Evolutionary conservation across 2,888 invertebrate genomes (phyloP).

Genomic region (Drosophila yooni): DNA sequence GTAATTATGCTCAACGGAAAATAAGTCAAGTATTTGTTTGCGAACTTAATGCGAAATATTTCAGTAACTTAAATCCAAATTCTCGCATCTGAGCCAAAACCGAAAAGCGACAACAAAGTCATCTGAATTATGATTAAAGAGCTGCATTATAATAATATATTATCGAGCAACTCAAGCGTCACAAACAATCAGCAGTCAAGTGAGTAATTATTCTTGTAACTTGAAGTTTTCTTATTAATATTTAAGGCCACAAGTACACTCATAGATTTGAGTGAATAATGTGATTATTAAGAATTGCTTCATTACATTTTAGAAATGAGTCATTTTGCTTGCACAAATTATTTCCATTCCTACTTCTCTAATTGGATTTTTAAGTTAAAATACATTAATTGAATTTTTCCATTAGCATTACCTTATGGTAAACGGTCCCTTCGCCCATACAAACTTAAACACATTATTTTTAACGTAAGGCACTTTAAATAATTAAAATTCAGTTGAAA

Average conservation of each 20-base stretch:
- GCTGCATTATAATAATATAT: conserved; percentile 48
- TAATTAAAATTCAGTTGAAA: background rate
- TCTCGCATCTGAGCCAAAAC: conserved; percentile 5
- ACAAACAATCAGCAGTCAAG: conserved; percentile 30
- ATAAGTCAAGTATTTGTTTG: conserved; percentile 23
- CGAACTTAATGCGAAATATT: background rate
- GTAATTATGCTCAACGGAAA: conserved; percentile 32
- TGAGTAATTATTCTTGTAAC: conserved; percentile 41
- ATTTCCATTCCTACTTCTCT: background rate
- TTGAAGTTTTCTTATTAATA: conserved; percentile 1
- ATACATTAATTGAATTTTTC: background rate
- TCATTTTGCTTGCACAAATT: background rate
- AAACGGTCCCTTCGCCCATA: background rate
- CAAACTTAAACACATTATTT: background rate
- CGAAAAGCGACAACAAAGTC: conserved; percentile 8
- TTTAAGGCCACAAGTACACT: background rate
- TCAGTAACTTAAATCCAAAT: background rate
- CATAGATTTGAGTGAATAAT: conserved; percentile 5
- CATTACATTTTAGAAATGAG: background rate
- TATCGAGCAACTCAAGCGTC: conserved; percentile 36
- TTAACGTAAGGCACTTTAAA: background rate
- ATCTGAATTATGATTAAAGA: conserved; percentile 29
- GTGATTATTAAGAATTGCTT: background rate
- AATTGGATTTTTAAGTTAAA: background rate
- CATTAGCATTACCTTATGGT: background rate